These are phyloP conservation scores for Crepidodera aurea DNA, from an alignment of 2,888 invertebrate genomes.

Conservation along the genomic window DNA sequence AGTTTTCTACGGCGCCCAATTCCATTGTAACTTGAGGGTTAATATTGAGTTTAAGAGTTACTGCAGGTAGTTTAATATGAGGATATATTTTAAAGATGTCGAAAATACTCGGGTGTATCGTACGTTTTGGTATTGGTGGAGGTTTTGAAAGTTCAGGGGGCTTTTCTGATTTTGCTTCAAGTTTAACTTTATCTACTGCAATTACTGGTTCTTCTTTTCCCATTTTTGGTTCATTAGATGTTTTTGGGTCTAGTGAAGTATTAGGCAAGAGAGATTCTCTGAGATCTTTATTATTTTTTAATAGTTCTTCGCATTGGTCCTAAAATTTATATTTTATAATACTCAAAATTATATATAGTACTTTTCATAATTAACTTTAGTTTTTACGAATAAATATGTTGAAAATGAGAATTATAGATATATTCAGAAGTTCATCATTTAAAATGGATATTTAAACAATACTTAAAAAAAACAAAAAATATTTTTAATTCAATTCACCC, in stretches of 20 bases:
- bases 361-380: no score
- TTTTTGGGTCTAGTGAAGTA: no score
- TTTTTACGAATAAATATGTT: no score
- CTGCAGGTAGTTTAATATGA: constrained; percentile 38
- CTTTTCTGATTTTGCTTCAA: no score
- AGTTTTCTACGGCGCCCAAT: constrained; percentile 44
- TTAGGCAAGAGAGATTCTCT: constrained; percentile 16
- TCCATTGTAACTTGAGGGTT: constrained; percentile 42
- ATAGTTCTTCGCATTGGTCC: constrained; percentile 32
- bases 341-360: no score
- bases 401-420: no score
- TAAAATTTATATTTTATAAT: constrained; percentile 10
- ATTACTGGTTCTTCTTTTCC: not conserved
- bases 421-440: no score
- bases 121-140: not conserved
- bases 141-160: not conserved
- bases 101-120: constrained; percentile 44
- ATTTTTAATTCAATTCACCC: no score
- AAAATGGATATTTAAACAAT: no score
- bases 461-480: no score
- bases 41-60: constrained; percentile 34
- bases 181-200: no score
- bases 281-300: constrained; percentile 27
- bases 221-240: no score
- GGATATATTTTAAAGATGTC: constrained; percentile 39